Conservation (phyloP, 2,113 vertebrate genomes). For the Balaenoptera acutorostrata region DNA sequence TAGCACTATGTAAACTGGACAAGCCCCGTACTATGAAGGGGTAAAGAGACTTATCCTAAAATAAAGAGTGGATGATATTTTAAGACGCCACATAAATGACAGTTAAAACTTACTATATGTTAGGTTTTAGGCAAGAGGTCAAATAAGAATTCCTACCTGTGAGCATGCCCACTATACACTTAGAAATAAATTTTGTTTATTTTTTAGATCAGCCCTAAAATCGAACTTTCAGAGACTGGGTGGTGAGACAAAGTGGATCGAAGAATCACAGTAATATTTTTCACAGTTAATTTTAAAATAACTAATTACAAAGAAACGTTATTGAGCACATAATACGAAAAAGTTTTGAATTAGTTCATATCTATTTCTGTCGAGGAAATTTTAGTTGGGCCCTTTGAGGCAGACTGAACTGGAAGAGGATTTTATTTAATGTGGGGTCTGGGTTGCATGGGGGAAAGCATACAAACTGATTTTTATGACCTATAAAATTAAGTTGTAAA, state of each 20-base stretch:
- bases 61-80: not conserved
- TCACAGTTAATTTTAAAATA: not conserved
- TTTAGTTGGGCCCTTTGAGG: not conserved
- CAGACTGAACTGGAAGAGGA: not conserved
- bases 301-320: not conserved
- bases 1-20: not conserved
- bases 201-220: not conserved
- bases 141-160: not conserved
- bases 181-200: not conserved
- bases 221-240: not conserved
- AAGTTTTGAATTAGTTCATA: not conserved
- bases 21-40: not conserved
- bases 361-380: not conserved
- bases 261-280: not conserved
- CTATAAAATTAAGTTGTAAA: constrained; percentile 3
- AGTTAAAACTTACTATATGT: not conserved
- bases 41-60: not conserved
- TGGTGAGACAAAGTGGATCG: not conserved
- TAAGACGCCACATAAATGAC: not conserved
- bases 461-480: not conserved
- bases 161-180: not conserved
- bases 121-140: not conserved
- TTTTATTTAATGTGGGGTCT: not conserved
- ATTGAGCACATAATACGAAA: not conserved
- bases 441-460: not conserved